Conservation (phyloP, 64 coral and sea anemone genomes). For the Pocillopora damicornis region DNA sequence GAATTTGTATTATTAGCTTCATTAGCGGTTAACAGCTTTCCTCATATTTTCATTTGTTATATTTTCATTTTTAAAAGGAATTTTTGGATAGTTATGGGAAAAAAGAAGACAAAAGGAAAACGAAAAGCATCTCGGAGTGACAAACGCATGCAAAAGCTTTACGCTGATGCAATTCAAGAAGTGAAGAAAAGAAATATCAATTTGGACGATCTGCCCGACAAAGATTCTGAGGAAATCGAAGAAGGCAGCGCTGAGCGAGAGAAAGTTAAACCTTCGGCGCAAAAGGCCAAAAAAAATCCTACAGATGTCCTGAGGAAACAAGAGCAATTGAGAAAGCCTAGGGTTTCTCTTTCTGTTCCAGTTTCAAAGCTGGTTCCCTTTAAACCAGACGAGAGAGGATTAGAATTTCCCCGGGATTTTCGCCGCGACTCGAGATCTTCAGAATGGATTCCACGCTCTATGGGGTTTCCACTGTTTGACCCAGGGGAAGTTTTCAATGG, state of each 20-base stretch:
- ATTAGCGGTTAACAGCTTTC: not conserved
- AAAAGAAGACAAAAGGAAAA: constrained; percentile 1
- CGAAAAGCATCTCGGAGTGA: constrained; percentile 26
- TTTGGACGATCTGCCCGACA: not conserved
- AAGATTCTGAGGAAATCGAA: not conserved
- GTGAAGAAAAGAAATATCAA: constrained; percentile 21
- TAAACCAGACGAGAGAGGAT: constrained; percentile 9
- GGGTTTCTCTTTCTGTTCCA: constrained; percentile 4
- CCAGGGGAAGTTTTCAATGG: not conserved
- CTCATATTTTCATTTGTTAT: not conserved
- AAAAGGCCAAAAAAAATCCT: constrained; percentile 23
- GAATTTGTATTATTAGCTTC: not conserved
- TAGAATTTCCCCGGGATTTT: constrained; percentile 32
- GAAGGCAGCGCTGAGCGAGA: not conserved
- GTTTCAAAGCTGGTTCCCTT: constrained; percentile 28
- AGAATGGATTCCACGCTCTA: constrained; percentile 23
- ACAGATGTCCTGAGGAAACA: constrained; percentile 27
- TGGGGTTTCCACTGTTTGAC: not conserved
- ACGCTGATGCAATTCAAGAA: constrained; percentile 12
- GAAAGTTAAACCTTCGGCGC: not conserved
- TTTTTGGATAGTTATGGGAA: not conserved
- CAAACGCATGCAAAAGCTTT: constrained; percentile 29
- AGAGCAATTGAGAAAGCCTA: constrained; percentile 22
- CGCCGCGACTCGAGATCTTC: constrained; percentile 7
- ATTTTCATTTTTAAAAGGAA: not conserved